Evolutionary conservation across 2,888 invertebrate genomes (phyloP), one percentile per base, ranked within the genome.

Genomic region (Cynaeus angustus): DNA sequence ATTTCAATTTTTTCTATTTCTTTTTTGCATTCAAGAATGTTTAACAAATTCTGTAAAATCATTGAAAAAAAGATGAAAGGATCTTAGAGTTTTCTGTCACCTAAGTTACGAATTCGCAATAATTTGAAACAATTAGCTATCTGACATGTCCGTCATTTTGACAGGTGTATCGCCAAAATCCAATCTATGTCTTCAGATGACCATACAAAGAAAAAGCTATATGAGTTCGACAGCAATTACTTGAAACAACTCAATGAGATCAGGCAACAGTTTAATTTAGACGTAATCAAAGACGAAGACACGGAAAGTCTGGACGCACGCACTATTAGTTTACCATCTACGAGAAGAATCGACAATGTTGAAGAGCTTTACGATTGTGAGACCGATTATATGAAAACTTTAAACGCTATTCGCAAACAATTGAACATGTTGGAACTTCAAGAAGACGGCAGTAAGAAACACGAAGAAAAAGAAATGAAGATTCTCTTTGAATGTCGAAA

Each of bases 371-470:
- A 77, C 37, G 72, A 68, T 41, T 53, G 73, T 13, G 52, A 72
- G 33, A 72, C 74, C 38, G 71, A 77, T 38, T 75, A 78, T 61
- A 37, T 76, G 16, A 68, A 75, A 41, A 72, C 74, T 21, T 66
- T 78, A 33, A 78, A 78, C 33, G 62, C 65, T 0, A 69, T 78
- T 1, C 61, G 78, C 14, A 72, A 64, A 26, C 71, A 71, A 26
- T 46, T 77, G 50, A 69, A 76, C 12, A 56, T 78, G 64, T 33
- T 70, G 6, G 76, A 77, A 52, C 43, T 77, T 12, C 28, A 41
- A 1, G 71, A 71, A 9, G 14, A 28, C 3, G 55, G 9, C 4
- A 50, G 67, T 14, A 16, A 37, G 1, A 58, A 55, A 6, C 45
- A 33, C 21, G 46, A 53, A 52, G 30, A 52, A n/a, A n/a, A 1